Evolutionary conservation across 2,888 invertebrate species (phyloP).

Genomic region (Abscondita cerata): DNA sequence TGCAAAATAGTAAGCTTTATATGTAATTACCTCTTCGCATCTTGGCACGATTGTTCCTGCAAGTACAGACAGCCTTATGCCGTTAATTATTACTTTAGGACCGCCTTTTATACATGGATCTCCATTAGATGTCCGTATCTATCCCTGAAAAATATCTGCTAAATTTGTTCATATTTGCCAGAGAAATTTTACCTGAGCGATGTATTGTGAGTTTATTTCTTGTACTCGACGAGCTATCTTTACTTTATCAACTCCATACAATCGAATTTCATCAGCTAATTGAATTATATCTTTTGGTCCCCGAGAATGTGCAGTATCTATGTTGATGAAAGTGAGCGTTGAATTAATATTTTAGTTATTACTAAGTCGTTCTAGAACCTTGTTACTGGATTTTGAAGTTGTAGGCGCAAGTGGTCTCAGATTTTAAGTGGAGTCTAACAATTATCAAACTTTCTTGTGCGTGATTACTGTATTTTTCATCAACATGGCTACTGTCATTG

Average conservation of each 20-base stretch:
- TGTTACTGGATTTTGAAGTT: conserved; percentile 78
- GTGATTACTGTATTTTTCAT: conserved; percentile 94
- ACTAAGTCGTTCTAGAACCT: no score
- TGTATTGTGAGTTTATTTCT: conserved; percentile 73
- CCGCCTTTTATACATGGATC: conserved; percentile 92
- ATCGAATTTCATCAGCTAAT: conserved; percentile 84
- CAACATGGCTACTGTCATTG: conserved; percentile 99
- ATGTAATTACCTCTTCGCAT: conserved; percentile 77
- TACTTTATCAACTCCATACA: conserved; percentile 94
- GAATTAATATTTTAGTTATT: conserved; percentile 43
- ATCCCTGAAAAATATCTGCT: conserved; percentile 75
- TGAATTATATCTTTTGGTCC: conserved; percentile 81
- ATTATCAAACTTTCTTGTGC: conserved; percentile 64
- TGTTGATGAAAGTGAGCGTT: conserved; percentile 69
- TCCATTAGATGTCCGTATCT: conserved; percentile 89
- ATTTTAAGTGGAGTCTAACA: conserved; percentile 73
- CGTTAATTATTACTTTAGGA: conserved; percentile 87
- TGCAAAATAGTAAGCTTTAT: no score
- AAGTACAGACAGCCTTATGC: conserved; percentile 90
- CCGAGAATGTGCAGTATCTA: conserved; percentile 87
- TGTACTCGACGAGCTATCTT: conserved; percentile 76
- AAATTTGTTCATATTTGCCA: no score
- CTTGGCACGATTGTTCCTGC: conserved; percentile 95
- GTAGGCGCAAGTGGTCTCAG: conserved; percentile 72
- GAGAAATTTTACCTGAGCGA: conserved; percentile 64